phyloP scores from a whole-genome alignment of 2,888 invertebrate genomes.

The Empis stercorea region DNA sequence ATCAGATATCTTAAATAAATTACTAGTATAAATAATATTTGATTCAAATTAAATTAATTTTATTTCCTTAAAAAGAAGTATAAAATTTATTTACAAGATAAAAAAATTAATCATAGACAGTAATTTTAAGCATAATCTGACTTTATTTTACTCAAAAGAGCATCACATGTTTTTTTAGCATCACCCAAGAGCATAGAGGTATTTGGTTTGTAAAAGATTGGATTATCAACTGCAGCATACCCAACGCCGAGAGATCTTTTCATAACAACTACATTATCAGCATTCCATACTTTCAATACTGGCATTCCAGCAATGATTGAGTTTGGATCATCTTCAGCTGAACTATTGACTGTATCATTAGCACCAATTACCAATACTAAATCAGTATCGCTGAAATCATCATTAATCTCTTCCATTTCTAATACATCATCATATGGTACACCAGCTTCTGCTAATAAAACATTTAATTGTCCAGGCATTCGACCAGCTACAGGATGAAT shows the following conservation, averaged over 20 bases:
- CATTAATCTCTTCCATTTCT: conserved; percentile 89
- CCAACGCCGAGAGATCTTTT: conserved; percentile 79
- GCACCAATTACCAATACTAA: conserved; percentile 77
- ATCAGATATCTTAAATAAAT: too few relatives aligned
- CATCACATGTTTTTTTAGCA: conserved; percentile 83
- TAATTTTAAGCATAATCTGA: conserved; percentile 15
- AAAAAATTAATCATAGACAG: background rate
- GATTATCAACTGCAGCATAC: conserved; percentile 86
- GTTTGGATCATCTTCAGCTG: conserved; percentile 81
- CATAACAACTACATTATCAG: conserved; percentile 78
- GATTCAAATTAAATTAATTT: too few relatives aligned
- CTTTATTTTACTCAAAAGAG: conserved; percentile 54
- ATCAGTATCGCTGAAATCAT: conserved; percentile 73
- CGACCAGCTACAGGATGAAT: conserved; percentile 87
- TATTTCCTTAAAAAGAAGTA: too few relatives aligned
- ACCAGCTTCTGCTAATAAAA: conserved; percentile 85
- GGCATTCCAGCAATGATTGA: conserved; percentile 90
- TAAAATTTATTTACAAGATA: too few relatives aligned
- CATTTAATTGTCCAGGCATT: conserved; percentile 87
- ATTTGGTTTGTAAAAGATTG: conserved; percentile 82
- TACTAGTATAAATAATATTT: too few relatives aligned
- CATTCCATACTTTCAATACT: conserved; percentile 76
- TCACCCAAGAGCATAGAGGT: conserved; percentile 79
- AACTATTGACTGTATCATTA: conserved; percentile 84
- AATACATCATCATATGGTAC: conserved; percentile 81